Base-by-base conservation (phyloP, 2,888 invertebrate species). In the Nematopogon swammerdamellus region DNA sequence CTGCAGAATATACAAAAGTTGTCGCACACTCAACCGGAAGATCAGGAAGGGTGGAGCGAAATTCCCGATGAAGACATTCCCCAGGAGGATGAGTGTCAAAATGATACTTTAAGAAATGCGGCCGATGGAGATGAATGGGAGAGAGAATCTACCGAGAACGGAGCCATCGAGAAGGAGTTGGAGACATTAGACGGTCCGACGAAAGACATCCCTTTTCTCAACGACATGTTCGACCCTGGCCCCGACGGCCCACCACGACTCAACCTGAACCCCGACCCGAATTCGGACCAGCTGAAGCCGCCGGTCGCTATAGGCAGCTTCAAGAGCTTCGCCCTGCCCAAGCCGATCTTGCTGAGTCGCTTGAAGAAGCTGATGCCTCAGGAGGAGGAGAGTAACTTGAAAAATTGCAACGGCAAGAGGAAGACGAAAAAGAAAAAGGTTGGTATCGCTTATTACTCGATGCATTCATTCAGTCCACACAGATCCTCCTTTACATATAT, bases 271-370 rank as follows among this genome's bases (percentile, higher is more conserved):
- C 56, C 70, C 18, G 67, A 66, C 51, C 52, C 60, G 29, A 64
- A 65, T 18, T 63, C 64, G n/a, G 36, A 36, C 3, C 6, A 8
- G 11, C 4, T 3, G 3, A 14, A 36, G 14, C 11, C 11, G 53
- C 68, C 71, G 19, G 44, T 49, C 19, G 69, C 79, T 43, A 72
- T 80, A 60, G 79, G 77, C 18, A 74, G 70, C 58, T 80, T 80
- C 58, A 80, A 79, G 68, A 80, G 80, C 56, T 80, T 80, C 53
- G 80, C 80, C 19, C 60, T 77, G 45, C 80, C 80, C 10, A 80
- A 80, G 64, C 80, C 80, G 17, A 71, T 80, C 46, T 57, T 79
- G 56, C 60, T 80, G 55, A 79, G 76, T 64, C 70, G 76, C 57
- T 65, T 79, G 55, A 80, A 76, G 65, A 59, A 74, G 54, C 59